Evolutionary conservation across 2,888 invertebrate species (phyloP).

Genomic region (Bibio marci): DNA sequence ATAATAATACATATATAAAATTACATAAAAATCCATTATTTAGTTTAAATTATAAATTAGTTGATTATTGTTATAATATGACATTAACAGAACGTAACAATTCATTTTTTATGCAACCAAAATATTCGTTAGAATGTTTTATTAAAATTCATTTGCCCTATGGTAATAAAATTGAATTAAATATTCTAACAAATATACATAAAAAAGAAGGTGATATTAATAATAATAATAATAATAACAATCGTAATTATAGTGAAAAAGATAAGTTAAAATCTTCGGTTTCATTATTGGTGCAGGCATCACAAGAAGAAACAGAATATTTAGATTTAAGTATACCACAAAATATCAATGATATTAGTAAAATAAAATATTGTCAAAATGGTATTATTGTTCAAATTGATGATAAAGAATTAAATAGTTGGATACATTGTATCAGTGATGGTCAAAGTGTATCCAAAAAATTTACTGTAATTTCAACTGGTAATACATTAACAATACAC

Average conservation of each 20-base stretch:
- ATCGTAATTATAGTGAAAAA: neutral
- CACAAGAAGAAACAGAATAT: constrained; percentile 11
- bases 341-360: neutral
- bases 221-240: neutral
- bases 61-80: constrained; percentile 56
- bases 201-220: neutral
- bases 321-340: constrained; percentile 4
- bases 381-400: constrained; percentile 5
- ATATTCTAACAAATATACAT: constrained; percentile 29
- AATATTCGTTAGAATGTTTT: constrained; percentile 41
- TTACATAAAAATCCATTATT: constrained; percentile 47
- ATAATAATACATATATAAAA: constrained; percentile 32
- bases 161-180: constrained; percentile 44
- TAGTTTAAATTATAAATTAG: constrained; percentile 44
- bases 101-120: constrained; percentile 44
- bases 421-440: constrained; percentile 4
- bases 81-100: constrained; percentile 45
- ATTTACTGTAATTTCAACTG: constrained; percentile 17
- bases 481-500: constrained; percentile 16
- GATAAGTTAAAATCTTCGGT: constrained; percentile 4
- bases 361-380: neutral
- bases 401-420: constrained; percentile 1
- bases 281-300: neutral
- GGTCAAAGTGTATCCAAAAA: constrained; percentile 8
- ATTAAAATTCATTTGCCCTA: constrained; percentile 53